Evolutionary conservation across 2,888 invertebrate genomes (phyloP).

Genomic region (Pollenia griseotomentosa): DNA sequence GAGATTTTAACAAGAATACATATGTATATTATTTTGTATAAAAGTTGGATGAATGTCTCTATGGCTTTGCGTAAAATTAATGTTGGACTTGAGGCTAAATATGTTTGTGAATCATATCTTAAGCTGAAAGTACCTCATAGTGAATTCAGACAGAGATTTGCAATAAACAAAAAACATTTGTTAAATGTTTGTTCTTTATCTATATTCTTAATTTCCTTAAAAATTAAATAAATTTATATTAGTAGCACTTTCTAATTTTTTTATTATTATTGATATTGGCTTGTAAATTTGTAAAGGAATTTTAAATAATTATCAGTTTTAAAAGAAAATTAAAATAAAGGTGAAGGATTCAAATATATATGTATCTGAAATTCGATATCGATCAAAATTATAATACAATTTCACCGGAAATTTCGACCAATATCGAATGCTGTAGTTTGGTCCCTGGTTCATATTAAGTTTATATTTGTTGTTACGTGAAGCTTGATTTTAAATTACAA

Average conservation of each 20-base stretch:
- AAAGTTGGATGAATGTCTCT: conserved; percentile 61
- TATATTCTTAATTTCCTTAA: conserved; percentile 12
- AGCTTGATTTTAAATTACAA: conserved; percentile 40
- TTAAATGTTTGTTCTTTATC: conserved; percentile 34
- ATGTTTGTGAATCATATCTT: conserved; percentile 73
- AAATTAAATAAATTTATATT: not conserved
- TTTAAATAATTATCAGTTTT: not conserved
- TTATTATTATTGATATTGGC: conserved; percentile 33
- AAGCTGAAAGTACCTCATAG: conserved; percentile 83
- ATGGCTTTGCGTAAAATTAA: conserved; percentile 83
- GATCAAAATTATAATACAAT: too few species aligned
- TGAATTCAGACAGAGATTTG: conserved; percentile 67
- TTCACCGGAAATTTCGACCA: too few species aligned
- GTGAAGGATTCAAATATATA: too few species aligned
- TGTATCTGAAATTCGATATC: too few species aligned
- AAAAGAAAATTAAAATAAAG: too few species aligned
- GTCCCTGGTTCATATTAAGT: too few species aligned
- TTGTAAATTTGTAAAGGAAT: conserved; percentile 23
- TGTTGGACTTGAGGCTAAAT: conserved; percentile 82
- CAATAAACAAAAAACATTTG: conserved; percentile 6
- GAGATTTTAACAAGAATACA: conserved; percentile 15
- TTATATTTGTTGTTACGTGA: conserved; percentile 8
- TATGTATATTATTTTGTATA: conserved; percentile 18
- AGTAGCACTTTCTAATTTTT: conserved; percentile 25
- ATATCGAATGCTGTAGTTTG: too few species aligned